Evolutionary conservation across 2,888 invertebrate species (phyloP).

Genomic region (Serripes groenlandicus): DNA sequence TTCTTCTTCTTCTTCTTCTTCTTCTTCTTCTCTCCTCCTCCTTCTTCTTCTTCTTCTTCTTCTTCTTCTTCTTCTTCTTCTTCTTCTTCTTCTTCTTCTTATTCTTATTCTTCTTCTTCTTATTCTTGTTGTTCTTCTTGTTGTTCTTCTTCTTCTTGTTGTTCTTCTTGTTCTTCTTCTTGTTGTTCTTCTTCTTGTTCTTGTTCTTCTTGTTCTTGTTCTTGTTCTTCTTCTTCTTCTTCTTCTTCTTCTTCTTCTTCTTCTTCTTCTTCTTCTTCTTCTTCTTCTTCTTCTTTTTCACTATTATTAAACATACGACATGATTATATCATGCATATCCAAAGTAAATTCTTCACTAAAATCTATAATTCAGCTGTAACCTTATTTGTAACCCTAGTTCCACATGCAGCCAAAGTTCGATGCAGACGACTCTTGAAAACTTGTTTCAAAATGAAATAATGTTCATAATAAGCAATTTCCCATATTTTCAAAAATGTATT

Average conservation of each 20-base stretch:
- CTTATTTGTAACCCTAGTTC: no score
- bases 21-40: background rate
- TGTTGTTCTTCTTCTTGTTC: constrained; percentile 7
- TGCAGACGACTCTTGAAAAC: no score
- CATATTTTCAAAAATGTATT: no score
- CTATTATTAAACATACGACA: no score
- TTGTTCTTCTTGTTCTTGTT: constrained; percentile 7
- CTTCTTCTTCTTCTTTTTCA: background rate
- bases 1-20: background rate
- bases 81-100: constrained; percentile 15
- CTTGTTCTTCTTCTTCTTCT: constrained; percentile 10
- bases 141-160: constrained; percentile 6
- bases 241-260: constrained; percentile 2
- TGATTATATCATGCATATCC: no score
- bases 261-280: background rate
- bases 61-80: constrained; percentile 13
- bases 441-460: no score
- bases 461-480: no score
- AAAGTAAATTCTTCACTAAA: no score
- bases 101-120: background rate
- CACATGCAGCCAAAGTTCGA: no score
- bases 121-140: background rate
- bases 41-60: constrained; percentile 9
- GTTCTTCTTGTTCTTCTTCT: constrained; percentile 4
- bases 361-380: no score